Evolutionary conservation across 2,888 invertebrate species (phyloP).

Genomic region (Pharmacophagus antenor): DNA sequence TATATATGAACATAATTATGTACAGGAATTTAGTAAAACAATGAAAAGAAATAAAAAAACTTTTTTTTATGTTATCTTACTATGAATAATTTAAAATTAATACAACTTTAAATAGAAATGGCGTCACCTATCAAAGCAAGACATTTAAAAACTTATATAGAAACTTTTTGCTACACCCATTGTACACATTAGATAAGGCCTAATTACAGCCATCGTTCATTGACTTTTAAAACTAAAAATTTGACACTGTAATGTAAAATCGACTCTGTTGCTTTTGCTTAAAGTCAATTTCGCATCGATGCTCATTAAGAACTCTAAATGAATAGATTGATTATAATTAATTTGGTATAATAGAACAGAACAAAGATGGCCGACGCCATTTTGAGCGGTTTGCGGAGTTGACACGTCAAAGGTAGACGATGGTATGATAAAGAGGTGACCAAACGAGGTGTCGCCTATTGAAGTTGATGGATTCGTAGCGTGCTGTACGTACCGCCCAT

Average conservation of each 20-base stretch:
- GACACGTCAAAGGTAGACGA: conserved; percentile 38
- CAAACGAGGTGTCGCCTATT: conserved; percentile 31
- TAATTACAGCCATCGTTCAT: conserved; percentile 5
- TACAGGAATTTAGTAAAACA: no score
- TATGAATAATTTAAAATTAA: no score
- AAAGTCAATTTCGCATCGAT: conserved; percentile 6
- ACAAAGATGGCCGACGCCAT: conserved; percentile 42
- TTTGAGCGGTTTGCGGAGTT: conserved; percentile 36
- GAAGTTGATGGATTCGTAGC: conserved; percentile 20
- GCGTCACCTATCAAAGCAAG: no score
- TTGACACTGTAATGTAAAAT: neutral
- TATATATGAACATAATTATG: no score
- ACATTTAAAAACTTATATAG: no score
- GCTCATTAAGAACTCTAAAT: neutral
- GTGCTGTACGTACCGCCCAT: conserved; percentile 8
- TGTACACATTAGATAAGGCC: neutral
- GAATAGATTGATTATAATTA: conserved; percentile 21
- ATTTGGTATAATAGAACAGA: conserved; percentile 35
- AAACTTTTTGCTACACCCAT: neutral
- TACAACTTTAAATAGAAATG: no score
- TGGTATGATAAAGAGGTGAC: conserved; percentile 43
- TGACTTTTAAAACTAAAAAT: conserved; percentile 1
- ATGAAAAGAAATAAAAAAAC: no score
- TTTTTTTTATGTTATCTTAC: no score
- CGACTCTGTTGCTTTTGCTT: neutral